Base-by-base conservation (phyloP, 2,113 vertebrate genomes). In the Pterophyllum scalare region DNA sequence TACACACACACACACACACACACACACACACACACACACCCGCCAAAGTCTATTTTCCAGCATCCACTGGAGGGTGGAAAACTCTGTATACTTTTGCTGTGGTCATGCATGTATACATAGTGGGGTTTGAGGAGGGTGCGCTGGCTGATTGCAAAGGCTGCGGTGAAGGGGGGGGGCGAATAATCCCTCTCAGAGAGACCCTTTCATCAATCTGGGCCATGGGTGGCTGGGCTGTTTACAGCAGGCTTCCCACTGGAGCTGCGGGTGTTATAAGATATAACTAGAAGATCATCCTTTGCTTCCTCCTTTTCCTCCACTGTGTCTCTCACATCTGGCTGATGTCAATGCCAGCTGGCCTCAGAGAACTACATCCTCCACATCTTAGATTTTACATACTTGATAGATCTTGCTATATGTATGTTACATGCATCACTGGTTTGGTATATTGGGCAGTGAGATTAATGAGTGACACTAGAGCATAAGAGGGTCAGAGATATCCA, bases 141-240 rank as follows among this genome's bases (percentile, higher is more conserved):
- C 75, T n/a, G 76, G 75, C 77, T 90, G 91, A 93, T 93, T 93
- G 90, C 82, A 86, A 52, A 62, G 70, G 40, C 88, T 80, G 87
- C 1, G 62, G 81, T 75, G 35, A 75, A 72, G 84, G 78, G 82
- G 80, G 84, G 85, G 28, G 28, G 61, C 9, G 22, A 75, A 77
- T 91, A 91, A 93, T 91, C 90, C 80, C 76, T 64, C 72, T 87
- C 61, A 78, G 79, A 58, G 75, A 86, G 81, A 84, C 83, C 87
- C 89, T 94, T 85, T 93, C 93, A 92, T 93, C 93, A 91, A 91
- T 88, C 88, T 90, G 77, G 87, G 90, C 79, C 86, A 92, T 60
- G 76, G 86, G 79, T 80, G 87, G 90, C 82, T 80, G 70, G 86
- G 75, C 65, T 92, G 88, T 93, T 90, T 92, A 92, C 91, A 86